phyloP scores from a whole-genome alignment of 1,140 invertebrate species.

The Notospermus geniculatus region DNA sequence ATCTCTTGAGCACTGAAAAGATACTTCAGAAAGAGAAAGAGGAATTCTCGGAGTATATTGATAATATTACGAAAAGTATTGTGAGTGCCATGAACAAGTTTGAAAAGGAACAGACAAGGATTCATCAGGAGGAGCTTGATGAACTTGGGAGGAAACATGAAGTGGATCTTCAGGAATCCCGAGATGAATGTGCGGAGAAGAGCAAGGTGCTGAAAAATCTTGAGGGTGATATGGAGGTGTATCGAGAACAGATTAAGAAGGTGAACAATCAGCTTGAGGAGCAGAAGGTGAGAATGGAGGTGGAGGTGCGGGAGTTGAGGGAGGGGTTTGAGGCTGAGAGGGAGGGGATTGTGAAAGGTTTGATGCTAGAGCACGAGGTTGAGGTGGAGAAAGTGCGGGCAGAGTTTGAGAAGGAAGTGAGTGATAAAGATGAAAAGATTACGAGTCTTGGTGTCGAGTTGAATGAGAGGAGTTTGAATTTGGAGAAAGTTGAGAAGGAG shows the following conservation, averaged over 20 bases:
- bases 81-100: slow-evolving; percentile 8
- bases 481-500: slow-evolving; percentile 16
- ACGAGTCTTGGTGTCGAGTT: slow-evolving; percentile 40
- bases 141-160: slow-evolving; percentile 12
- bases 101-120: too few species aligned
- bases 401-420: slow-evolving; percentile 61
- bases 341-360: slow-evolving; percentile 19
- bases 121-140: slow-evolving; percentile 11
- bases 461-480: slow-evolving; percentile 5
- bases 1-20: slow-evolving; percentile 13
- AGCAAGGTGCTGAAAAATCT: slow-evolving; percentile 15
- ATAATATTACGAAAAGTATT: neutral
- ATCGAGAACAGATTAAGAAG: slow-evolving; percentile 11
- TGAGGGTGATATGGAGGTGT: slow-evolving; percentile 20
- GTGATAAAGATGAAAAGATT: slow-evolving; percentile 57
- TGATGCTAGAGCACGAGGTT: slow-evolving; percentile 64
- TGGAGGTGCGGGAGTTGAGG: slow-evolving; percentile 13
- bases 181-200: slow-evolving; percentile 14
- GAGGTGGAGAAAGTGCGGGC: slow-evolving; percentile 49
- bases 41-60: slow-evolving; percentile 15
- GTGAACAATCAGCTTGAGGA: slow-evolving; percentile 3
- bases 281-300: slow-evolving; percentile 14
- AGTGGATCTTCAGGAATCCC: neutral
- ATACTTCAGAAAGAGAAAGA: slow-evolving; percentile 15
- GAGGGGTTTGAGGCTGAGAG: slow-evolving; percentile 38